phyloP scores from a whole-genome alignment of 1,140 invertebrate species.

The Trinorchestia longiramus region DNA sequence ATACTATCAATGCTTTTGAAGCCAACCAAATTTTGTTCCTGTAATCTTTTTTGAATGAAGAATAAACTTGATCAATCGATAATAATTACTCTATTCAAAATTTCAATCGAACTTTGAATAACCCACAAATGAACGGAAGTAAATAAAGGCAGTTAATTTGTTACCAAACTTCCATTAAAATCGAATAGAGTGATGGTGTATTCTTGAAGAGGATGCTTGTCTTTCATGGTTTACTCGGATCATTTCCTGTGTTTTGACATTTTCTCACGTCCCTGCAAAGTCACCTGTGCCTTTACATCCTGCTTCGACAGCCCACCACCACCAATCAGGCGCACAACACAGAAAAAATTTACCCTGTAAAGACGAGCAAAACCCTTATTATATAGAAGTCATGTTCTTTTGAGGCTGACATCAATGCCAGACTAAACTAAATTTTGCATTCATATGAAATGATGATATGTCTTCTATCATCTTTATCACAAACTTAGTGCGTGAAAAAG shows the following conservation, averaged over 20 bases:
- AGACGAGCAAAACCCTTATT: not conserved
- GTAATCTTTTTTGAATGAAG: not conserved
- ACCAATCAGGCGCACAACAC: not conserved
- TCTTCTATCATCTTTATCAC: no score
- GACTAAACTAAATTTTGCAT: no score
- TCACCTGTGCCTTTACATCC: not conserved
- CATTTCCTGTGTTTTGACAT: conserved; percentile 38
- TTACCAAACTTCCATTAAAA: not conserved
- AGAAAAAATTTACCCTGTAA: not conserved
- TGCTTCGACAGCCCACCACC: not conserved
- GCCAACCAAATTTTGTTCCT: not conserved
- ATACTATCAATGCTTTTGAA: not conserved
- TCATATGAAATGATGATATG: no score
- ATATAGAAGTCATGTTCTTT: no score
- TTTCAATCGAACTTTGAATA: not conserved
- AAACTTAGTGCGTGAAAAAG: no score
- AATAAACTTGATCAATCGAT: not conserved
- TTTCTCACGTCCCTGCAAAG: conserved; percentile 41
- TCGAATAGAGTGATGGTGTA: not conserved
- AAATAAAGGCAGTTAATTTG: not conserved
- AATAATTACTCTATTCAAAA: not conserved
- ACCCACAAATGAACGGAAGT: not conserved
- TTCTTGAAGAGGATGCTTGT: not conserved
- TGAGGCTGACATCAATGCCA: no score
- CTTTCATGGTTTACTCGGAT: not conserved